These are phyloP conservation scores for Hirundo rustica DNA, from an alignment of 2,797 vertebrate genomes.

Conservation along the genomic window DNA sequence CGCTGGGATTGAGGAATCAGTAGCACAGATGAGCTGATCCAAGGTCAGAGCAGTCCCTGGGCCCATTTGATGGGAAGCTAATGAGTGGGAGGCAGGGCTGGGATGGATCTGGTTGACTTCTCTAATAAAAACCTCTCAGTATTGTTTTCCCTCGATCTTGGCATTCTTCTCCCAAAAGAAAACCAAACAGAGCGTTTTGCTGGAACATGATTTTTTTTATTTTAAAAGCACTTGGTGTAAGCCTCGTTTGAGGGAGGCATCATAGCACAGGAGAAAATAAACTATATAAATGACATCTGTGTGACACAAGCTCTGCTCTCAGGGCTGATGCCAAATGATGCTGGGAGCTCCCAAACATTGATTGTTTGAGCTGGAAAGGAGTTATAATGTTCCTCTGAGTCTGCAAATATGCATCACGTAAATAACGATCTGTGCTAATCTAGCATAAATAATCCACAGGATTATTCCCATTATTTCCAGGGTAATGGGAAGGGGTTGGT, in stretches of 20 bases:
- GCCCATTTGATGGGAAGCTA: neutral
- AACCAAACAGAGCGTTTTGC: neutral
- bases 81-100: neutral
- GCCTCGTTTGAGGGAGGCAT: conserved; percentile 17
- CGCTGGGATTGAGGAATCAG: neutral
- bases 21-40: neutral
- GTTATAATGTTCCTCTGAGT: neutral
- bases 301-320: neutral
- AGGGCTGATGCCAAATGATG: neutral
- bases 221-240: neutral
- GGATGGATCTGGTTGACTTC: neutral
- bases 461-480: neutral
- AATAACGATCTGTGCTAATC: neutral
- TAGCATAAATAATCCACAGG: neutral
- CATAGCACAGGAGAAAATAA: conserved; percentile 21
- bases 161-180: conserved; percentile 8
- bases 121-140: neutral
- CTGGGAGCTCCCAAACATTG: neutral
- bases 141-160: conserved; percentile 6
- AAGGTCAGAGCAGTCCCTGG: neutral
- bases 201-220: neutral
- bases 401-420: neutral
- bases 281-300: conserved; percentile 30
- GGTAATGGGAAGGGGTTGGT: neutral
- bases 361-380: neutral